Evolutionary conservation across 1,140 invertebrate genomes (phyloP), one percentile per base, ranked within the genome.

Genomic region (Plutomurus gul): DNA sequence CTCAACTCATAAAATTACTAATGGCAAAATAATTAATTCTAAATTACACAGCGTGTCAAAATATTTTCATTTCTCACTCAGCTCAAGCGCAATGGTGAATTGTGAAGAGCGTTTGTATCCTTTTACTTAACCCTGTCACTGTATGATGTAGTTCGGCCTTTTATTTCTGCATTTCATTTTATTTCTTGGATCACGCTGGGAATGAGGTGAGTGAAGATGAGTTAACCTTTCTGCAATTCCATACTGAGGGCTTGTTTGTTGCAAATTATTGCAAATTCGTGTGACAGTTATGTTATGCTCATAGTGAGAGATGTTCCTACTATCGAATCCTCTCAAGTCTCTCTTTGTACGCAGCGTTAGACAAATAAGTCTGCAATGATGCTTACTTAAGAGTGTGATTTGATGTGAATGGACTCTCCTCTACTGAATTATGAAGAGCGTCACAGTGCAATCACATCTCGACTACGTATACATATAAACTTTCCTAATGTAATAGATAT

Each of bases 141-240:
- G 30, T 36, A 3, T 36, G 13, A 65, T 36, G 56, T 30, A 65
- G 30, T 33, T 65, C 3, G 25, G n/a, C 13, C 18, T 33, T 65
- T 65, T 65, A 65, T 65, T 65, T 65, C 56, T 36, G 36, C 56
- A 65, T 65, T 33, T 33, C n/a, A 65, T 65, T 65, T 65, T 65
- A 65, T 65, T 30, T 65, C 30, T 65, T 18, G 56, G 5, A n/a
- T 13, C 56, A 65, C 18, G 56, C 56, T 65, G 56, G 18, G 56
- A 33, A 16, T 65, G 25, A 65, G 56, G 27, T 65, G 56, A 65
- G 56, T 25, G 25, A 65, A 65, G 56, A 65, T 65, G 56, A 65
- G 56, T 65, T 65, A 65, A 65, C 56, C 56, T 65, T 65, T 65
- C 56, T 65, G 56, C 56, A 65, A 65, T 65, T 65, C 56, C 18